Conservation (phyloP, 1,140 invertebrate species). For the Steinernema feltiae region DNA sequence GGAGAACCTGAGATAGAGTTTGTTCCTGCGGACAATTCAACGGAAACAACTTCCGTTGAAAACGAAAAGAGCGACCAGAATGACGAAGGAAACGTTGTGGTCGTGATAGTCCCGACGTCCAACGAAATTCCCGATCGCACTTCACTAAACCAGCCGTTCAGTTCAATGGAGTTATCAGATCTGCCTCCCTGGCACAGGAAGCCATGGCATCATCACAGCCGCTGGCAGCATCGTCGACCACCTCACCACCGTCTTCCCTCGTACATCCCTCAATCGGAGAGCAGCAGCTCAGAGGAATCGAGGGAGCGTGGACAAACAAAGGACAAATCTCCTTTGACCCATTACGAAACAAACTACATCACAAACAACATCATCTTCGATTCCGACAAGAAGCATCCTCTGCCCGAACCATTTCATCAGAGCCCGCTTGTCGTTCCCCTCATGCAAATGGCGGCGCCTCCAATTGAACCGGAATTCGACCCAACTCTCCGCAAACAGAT, state of each 20-base stretch:
- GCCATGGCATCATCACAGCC: not conserved
- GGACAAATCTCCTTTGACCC: not conserved
- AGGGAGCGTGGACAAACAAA: not conserved
- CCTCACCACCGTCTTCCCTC: not conserved
- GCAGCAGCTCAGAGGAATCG: not conserved
- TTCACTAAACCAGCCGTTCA: too few relatives aligned
- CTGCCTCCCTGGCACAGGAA: too few relatives aligned
- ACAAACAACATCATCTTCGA: not conserved
- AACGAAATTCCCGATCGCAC: not conserved
- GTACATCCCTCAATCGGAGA: not conserved
- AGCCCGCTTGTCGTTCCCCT: not conserved
- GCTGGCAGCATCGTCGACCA: not conserved
- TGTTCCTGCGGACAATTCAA: not conserved
- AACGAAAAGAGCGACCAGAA: not conserved
- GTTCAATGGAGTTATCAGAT: too few relatives aligned
- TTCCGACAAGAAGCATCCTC: not conserved
- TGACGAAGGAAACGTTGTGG: not conserved
- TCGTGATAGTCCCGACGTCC: not conserved
- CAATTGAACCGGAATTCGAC: not conserved
- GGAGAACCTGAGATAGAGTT: too few relatives aligned
- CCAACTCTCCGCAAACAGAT: not conserved
- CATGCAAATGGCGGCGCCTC: not conserved
- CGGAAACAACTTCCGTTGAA: not conserved
- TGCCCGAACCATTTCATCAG: not conserved
- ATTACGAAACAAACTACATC: conserved; percentile 5